Percentiles rank a stretch among this genome's conserved stretches.
Evolutionary conservation across 2,888 invertebrate genomes (phyloP).

Genomic region (Ornithoptera alexandrae): DNA sequence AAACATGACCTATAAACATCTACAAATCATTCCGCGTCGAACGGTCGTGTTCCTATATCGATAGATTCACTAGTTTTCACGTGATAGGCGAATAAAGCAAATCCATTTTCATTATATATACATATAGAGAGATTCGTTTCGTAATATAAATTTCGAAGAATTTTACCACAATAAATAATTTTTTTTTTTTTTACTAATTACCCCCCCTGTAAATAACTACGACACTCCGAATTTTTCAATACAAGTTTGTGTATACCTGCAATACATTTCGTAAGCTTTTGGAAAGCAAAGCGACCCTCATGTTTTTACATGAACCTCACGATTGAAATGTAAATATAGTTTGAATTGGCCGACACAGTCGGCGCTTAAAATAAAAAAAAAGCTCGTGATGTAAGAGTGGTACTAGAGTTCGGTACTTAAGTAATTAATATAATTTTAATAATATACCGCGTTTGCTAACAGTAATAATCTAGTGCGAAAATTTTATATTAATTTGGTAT

Average conservation of each 20-base stretch:
- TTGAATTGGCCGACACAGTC: conserved; percentile 32
- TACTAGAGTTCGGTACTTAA: not conserved
- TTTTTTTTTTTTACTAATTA: not conserved
- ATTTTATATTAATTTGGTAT: too few species aligned
- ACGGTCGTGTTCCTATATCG: too few species aligned
- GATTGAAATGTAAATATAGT: conserved; percentile 39
- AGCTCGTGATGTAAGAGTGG: not conserved
- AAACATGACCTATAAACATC: too few species aligned
- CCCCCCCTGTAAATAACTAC: not conserved
- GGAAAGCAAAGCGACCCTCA: conserved; percentile 29
- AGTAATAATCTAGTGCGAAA: too few species aligned
- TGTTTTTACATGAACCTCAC: conserved; percentile 39
- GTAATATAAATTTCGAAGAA: too few species aligned
- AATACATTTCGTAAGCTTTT: conserved; percentile 32
- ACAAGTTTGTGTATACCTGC: not conserved
- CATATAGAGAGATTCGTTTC: too few species aligned
- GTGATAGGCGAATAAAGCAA: too few species aligned
- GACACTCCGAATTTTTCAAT: not conserved
- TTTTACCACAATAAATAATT: not conserved
- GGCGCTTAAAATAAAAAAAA: conserved; percentile 12
- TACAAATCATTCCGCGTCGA: too few species aligned
- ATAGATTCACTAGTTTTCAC: too few species aligned
- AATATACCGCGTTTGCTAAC: too few species aligned
- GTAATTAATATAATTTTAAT: too few species aligned
- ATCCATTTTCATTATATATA: too few species aligned